Conservation (phyloP, 2,888 invertebrate genomes). For the Clusia tigrina region DNA sequence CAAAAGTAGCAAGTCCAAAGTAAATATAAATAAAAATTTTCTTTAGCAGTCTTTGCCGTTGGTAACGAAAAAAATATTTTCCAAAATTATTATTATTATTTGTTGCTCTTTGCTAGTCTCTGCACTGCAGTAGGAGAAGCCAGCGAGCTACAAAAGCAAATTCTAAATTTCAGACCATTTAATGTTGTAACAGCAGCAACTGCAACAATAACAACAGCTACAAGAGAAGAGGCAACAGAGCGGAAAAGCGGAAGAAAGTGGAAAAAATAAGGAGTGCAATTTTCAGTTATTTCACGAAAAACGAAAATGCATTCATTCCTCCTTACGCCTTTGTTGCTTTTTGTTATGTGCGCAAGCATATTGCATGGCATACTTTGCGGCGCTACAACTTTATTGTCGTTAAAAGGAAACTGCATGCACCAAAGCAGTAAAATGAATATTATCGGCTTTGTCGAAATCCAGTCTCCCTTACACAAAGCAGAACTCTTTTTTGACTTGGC, state of each 20-base stretch:
- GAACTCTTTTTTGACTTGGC: no score
- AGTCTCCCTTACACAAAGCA: no score
- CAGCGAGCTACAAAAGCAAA: no score
- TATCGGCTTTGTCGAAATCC: conserved; percentile 12
- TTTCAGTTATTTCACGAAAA: conserved; percentile 3
- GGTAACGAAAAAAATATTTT: background rate
- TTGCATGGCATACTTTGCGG: conserved; percentile 23
- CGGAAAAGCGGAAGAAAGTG: background rate
- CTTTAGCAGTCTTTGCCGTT: background rate
- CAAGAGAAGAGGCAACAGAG: background rate
- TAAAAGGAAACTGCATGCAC: conserved; percentile 12
- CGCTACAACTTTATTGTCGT: conserved; percentile 12
- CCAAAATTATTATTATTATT: background rate
- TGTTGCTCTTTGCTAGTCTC: background rate
- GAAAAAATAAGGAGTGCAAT: background rate
- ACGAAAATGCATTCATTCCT: background rate
- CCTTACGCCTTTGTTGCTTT: conserved; percentile 1
- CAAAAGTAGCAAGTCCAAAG: background rate
- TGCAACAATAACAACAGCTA: background rate
- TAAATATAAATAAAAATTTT: background rate
- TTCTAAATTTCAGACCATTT: conserved; percentile 8
- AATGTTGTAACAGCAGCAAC: background rate
- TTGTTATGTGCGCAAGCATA: conserved; percentile 15
- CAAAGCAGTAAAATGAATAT: conserved; percentile 4
- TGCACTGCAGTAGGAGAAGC: no score